Percentiles rank a stretch among this genome's conserved stretches.
phyloP scores from a whole-genome alignment of 2,797 vertebrate species.

The Alca torda region DNA sequence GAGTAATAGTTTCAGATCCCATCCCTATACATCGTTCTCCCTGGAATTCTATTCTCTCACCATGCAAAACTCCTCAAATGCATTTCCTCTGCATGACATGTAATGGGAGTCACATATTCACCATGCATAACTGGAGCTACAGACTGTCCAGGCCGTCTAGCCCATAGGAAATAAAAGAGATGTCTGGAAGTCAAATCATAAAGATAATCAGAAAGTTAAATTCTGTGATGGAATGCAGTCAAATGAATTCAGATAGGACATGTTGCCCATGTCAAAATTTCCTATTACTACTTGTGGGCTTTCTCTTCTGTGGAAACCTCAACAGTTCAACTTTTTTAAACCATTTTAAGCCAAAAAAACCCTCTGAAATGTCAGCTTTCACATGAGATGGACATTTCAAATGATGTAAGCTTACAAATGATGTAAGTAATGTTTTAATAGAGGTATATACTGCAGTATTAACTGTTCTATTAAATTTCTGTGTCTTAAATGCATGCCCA shows the following conservation, averaged over 20 bases:
- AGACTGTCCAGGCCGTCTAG: neutral
- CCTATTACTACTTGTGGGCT: neutral
- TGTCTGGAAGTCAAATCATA: conserved; percentile 10
- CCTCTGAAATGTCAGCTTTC: neutral
- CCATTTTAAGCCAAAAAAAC: neutral
- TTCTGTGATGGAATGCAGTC: neutral
- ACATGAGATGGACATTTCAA: neutral
- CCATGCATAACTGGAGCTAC: neutral
- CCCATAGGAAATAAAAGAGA: neutral
- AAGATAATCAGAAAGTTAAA: conserved; percentile 16
- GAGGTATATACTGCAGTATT: neutral
- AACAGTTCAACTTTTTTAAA: neutral
- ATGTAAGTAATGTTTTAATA: neutral
- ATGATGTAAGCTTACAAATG: neutral
- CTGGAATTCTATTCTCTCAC: neutral
- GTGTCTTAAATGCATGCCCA: neutral
- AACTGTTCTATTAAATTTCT: neutral
- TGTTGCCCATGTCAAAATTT: neutral
- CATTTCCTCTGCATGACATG: neutral
- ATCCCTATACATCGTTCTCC: neutral
- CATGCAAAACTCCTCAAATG: neutral
- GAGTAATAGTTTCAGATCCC: neutral
- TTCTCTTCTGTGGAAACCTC: neutral
- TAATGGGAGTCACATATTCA: neutral
- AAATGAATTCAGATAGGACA: neutral